These are phyloP conservation scores for Muntiacus muntjak DNA, from an alignment of 2,113 vertebrate genomes.

Conservation along the genomic window DNA sequence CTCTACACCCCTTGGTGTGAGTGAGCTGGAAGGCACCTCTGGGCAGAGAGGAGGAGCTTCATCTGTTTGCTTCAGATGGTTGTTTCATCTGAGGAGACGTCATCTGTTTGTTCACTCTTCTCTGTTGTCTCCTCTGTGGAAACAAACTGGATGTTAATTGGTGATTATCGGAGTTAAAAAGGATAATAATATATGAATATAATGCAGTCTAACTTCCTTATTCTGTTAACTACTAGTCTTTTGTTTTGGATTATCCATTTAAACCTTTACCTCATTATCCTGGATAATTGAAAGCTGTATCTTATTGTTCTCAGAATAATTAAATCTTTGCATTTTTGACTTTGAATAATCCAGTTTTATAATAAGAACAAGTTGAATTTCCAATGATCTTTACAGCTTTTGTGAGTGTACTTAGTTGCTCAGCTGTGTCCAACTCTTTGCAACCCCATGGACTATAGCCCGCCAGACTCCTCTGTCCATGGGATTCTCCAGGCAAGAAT, in stretches of 20 bases:
- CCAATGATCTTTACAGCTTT: not conserved
- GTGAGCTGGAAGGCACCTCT: not conserved
- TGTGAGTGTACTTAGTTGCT: not conserved
- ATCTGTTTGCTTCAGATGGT: not conserved
- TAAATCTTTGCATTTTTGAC: not conserved
- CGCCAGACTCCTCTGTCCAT: not conserved
- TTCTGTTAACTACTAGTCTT: not conserved
- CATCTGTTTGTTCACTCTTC: not conserved
- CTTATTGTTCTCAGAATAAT: conserved; percentile 39
- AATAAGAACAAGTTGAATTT: not conserved
- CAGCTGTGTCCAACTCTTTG: not conserved
- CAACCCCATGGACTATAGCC: not conserved
- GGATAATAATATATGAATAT: not conserved
- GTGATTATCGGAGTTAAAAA: not conserved
- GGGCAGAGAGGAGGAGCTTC: not conserved
- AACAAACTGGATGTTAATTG: not conserved
- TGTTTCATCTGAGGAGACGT: not conserved
- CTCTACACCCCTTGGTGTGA: not conserved
- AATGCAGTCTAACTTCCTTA: not conserved
- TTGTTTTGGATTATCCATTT: conserved; percentile 22
- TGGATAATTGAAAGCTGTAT: not conserved
- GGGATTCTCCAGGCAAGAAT: not conserved
- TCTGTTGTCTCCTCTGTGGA: not conserved
- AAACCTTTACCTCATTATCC: not conserved
- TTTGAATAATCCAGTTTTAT: conserved; percentile 28